Percentiles rank a stretch among this genome's conserved stretches.
Evolutionary conservation across 2,113 vertebrate species (phyloP).

Genomic region (Lampris incognitus): DNA sequence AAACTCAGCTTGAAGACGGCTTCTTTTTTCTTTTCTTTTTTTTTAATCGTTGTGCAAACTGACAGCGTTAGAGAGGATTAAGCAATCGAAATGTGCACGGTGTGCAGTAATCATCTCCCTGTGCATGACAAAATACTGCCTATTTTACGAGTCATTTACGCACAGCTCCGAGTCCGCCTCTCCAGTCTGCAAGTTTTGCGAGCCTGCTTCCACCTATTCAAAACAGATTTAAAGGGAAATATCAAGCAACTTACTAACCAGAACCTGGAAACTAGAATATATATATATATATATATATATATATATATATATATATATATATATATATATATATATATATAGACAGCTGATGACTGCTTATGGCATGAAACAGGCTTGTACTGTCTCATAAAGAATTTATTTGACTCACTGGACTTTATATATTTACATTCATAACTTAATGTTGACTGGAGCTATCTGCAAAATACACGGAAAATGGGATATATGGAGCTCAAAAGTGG

Average conservation of each 20-base stretch:
- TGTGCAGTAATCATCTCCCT: background rate
- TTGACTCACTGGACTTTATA: background rate
- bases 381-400: no score
- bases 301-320: no score
- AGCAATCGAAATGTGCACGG: background rate
- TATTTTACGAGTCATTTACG: slow-evolving; percentile 3
- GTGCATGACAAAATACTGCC: background rate
- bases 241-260: no score
- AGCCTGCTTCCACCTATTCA: background rate
- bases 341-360: no score
- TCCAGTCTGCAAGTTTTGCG: slow-evolving; percentile 26
- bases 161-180: slow-evolving; percentile 3
- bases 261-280: no score
- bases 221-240: no score
- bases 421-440: background rate
- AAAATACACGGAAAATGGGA: slow-evolving; percentile 16
- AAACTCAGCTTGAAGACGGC: background rate
- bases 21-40: background rate
- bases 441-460: slow-evolving; percentile 9
- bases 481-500: background rate
- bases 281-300: no score
- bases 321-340: no score
- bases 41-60: slow-evolving; percentile 2
- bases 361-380: no score
- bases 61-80: background rate